Base-by-base conservation (phyloP, 2,888 invertebrate genomes). In the Cinara cedri region DNA sequence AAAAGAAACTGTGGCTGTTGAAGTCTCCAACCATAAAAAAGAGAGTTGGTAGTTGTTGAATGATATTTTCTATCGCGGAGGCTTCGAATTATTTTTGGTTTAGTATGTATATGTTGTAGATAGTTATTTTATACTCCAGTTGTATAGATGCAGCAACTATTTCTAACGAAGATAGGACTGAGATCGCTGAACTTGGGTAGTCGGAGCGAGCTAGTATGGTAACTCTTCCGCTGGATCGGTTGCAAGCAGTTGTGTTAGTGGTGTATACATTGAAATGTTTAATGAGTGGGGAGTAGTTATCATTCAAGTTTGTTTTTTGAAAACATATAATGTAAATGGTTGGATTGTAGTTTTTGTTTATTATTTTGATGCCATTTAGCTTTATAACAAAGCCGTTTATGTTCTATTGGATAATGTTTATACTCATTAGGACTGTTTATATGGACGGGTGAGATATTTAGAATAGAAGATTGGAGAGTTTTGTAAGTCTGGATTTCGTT, bases 371-470 rank as follows among this genome's bases (percentile, higher is more conserved):
- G 4, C 42, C 19, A 3, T 63, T 42, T 10, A 42, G n/a, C 4
- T 63, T 63, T 63, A 42, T 63, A 0, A 42, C 9, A 0, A 42
- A 19, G 10, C 62, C 62, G 19, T 63, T 63, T 19, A 63, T 44
- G 8, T 63, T 63, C 63, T 44, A 63, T 6, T 63, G 63, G 3
- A 63, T 21, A 3, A 63, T 44, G 16, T 63, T 63, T 63, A 19
- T 34, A 9, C 19, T n/a, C 34, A 63, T 34, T 34, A n/a, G 34
- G 16, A 0, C 9, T 24, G 10, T 42, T 63, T 63, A 1, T 3
- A 16, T 44, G 16, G 13, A 6, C 8, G 26, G 60, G 44, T 4
- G 44, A 4, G 10, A 44, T 4, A 10, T 10, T 44, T 44, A 10
- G 44, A 44, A 44, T 4, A 44, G 44, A 9, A 44, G 44, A 10